Evolutionary conservation across 2,797 vertebrate genomes (phyloP).

Genomic region (Ataeniobius toweri): DNA sequence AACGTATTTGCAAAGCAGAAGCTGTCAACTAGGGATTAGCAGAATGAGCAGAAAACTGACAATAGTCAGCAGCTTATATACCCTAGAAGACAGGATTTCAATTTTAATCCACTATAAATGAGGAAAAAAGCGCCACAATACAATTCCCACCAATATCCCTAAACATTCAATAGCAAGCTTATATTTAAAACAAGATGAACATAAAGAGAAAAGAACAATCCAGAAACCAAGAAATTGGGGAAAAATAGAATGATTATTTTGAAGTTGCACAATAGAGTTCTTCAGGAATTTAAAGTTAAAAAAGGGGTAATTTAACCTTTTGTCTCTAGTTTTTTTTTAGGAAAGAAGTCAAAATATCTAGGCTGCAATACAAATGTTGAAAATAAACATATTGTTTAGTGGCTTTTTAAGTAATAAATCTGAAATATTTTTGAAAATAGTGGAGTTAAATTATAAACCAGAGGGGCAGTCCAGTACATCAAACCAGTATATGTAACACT

Average conservation of each 20-base stretch:
- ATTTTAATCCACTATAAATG: conserved; percentile 79
- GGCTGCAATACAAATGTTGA: neutral
- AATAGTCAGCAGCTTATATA: conserved; percentile 78
- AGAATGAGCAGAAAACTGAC: conserved; percentile 71
- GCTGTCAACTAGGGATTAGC: conserved; percentile 79
- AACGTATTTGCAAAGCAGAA: conserved; percentile 65
- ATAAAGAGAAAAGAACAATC: conserved; percentile 28
- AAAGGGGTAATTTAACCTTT: neutral
- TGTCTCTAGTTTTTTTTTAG: neutral
- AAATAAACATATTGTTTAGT: neutral
- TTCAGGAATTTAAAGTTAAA: neutral
- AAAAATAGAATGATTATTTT: neutral
- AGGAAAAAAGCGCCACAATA: conserved; percentile 53
- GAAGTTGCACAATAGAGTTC: neutral
- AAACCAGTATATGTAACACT: neutral
- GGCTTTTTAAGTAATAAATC: neutral
- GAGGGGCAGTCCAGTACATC: neutral
- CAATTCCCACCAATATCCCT: conserved; percentile 56
- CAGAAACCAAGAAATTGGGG: conserved; percentile 1
- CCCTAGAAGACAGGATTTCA: conserved; percentile 75
- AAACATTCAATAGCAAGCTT: conserved; percentile 47
- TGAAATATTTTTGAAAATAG: neutral
- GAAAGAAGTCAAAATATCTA: neutral
- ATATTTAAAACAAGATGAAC: conserved; percentile 40
- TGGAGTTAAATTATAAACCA: no score